These are phyloP conservation scores for Carduelis carduelis DNA, from an alignment of 2,797 vertebrate species.

Conservation along the genomic window DNA sequence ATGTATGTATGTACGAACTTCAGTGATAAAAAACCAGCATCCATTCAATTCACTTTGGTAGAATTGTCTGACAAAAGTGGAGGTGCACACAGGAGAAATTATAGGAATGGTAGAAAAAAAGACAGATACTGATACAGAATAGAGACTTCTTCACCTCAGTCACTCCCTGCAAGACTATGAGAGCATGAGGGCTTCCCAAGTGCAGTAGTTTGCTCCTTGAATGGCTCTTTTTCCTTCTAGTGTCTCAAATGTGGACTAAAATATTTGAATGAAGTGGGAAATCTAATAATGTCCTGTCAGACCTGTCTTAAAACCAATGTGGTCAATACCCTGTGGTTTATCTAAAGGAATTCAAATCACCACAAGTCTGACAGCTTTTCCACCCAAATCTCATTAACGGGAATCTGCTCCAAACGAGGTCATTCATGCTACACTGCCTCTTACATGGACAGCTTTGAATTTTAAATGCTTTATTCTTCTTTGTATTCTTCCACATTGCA, in stretches of 20 bases:
- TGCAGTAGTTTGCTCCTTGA: background rate
- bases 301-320: background rate
- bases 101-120: background rate
- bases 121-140: background rate
- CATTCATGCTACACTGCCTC: background rate
- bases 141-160: background rate
- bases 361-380: background rate
- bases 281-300: background rate
- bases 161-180: accelerated
- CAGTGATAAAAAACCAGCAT: slow-evolving; percentile 19
- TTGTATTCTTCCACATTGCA: background rate
- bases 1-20: background rate
- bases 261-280: background rate
- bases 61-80: background rate
- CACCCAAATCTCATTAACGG: background rate
- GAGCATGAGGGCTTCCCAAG: background rate
- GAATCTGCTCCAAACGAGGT: background rate
- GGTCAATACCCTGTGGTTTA: background rate
- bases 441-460: background rate
- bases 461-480: background rate
- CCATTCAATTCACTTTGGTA: background rate
- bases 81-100: background rate
- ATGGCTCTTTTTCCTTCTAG: background rate
- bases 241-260: background rate
- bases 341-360: background rate